phyloP scores from a whole-genome alignment of 2,888 invertebrate genomes.

The Microctonus hyperodae region DNA sequence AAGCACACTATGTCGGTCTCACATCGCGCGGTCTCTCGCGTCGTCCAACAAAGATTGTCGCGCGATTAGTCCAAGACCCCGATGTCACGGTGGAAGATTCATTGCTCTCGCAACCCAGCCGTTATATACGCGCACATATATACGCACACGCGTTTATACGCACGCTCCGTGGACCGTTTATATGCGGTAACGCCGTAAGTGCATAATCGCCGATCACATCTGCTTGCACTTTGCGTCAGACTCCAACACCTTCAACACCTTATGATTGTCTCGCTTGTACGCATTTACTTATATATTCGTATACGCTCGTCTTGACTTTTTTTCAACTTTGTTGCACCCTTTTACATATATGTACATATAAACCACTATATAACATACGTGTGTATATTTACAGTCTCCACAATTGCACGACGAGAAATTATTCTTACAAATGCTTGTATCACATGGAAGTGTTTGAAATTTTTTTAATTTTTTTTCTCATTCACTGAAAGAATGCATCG shows the following conservation, averaged over 20 bases:
- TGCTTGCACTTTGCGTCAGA: constrained; percentile 61
- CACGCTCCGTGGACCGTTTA: constrained; percentile 41
- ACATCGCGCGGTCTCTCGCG: constrained; percentile 43
- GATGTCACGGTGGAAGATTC: constrained; percentile 62
- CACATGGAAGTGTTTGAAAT: not conserved
- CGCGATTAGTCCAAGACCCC: constrained; percentile 61
- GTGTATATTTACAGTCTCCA: not conserved
- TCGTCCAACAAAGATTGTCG: constrained; percentile 60
- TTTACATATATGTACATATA: constrained; percentile 1
- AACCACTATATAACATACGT: too few species aligned
- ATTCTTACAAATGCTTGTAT: constrained; percentile 11
- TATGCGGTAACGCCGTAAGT: constrained; percentile 62
- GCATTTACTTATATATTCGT: constrained; percentile 35
- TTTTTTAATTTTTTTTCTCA: not conserved
- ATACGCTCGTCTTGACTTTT: constrained; percentile 32
- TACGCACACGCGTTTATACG: constrained; percentile 40
- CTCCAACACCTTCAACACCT: constrained; percentile 59
- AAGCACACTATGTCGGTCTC: constrained; percentile 34
- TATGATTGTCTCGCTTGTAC: constrained; percentile 44
- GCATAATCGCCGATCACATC: constrained; percentile 63
- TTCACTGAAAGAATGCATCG: too few species aligned
- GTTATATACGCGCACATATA: constrained; percentile 37
- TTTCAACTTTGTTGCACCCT: not conserved
- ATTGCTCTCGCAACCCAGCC: constrained; percentile 57
- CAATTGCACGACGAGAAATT: not conserved